Evolutionary conservation across 2,888 invertebrate genomes (phyloP).

Genomic region (Archaeoteleia sp.): DNA sequence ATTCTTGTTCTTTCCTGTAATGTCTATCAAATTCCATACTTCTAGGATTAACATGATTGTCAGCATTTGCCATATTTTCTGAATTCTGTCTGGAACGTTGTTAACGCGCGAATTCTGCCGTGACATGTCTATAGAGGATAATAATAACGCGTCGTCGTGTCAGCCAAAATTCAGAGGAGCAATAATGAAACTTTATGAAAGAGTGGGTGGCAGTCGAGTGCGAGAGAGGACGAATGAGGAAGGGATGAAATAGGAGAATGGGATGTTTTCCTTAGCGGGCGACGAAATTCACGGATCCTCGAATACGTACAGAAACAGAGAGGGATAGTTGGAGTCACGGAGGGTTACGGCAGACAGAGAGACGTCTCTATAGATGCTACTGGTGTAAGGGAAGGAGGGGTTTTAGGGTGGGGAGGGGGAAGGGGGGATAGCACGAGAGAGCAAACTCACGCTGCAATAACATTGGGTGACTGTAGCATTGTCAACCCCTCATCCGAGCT

Average conservation of each 20-base stretch:
- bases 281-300: slow-evolving; percentile 62
- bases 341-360: slow-evolving; percentile 18
- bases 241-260: slow-evolving; percentile 59
- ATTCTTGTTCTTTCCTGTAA: too few relatives aligned
- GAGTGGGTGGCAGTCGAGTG: slow-evolving; percentile 46
- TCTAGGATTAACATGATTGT: too few relatives aligned
- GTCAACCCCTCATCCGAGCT: slow-evolving; percentile 65
- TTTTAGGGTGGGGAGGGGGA: too few relatives aligned
- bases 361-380: slow-evolving; percentile 40
- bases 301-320: slow-evolving; percentile 51
- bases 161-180: slow-evolving; percentile 32
- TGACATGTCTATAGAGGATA: slow-evolving; percentile 13
- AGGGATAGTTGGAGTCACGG: slow-evolving; percentile 22
- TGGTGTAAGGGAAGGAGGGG: too few relatives aligned
- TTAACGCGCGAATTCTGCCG: too few relatives aligned
- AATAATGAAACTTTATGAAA: slow-evolving; percentile 50
- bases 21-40: too few relatives aligned
- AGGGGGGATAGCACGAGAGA: too few relatives aligned
- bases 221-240: slow-evolving; percentile 46
- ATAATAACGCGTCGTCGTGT: slow-evolving; percentile 22
- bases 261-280: slow-evolving; percentile 65
- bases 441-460: slow-evolving; percentile 71
- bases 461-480: slow-evolving; percentile 70
- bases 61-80: too few relatives aligned
- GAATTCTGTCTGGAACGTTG: too few relatives aligned